phyloP scores from a whole-genome alignment of 2,888 invertebrate genomes.

The Drosophila sordidula region DNA sequence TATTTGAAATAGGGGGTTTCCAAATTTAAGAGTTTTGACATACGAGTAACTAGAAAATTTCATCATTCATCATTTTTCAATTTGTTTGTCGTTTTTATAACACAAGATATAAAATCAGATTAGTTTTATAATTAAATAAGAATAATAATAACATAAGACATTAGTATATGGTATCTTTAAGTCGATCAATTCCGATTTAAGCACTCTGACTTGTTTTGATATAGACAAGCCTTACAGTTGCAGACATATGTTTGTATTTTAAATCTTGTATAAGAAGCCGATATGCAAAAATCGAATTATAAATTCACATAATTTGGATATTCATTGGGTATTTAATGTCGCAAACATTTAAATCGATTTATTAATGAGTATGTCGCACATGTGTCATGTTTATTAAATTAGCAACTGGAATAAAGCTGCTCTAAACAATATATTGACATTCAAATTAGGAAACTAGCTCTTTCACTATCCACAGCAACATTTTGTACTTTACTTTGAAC shows the following conservation, averaged over 20 bases:
- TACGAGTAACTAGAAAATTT: too few relatives aligned
- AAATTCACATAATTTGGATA: conserved; percentile 26
- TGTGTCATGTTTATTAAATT: conserved; percentile 5
- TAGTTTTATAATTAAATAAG: too few relatives aligned
- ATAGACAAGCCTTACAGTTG: conserved; percentile 5
- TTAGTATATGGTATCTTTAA: background rate
- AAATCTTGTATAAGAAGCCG: conserved; percentile 9
- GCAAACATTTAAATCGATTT: conserved; percentile 44
- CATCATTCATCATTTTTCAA: too few relatives aligned
- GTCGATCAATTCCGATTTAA: background rate
- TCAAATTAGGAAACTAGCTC: background rate
- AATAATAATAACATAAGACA: too few relatives aligned
- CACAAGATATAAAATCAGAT: too few relatives aligned
- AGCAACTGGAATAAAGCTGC: background rate
- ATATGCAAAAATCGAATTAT: conserved; percentile 21
- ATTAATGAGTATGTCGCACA: conserved; percentile 22
- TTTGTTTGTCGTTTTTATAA: too few relatives aligned
- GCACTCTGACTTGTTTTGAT: background rate
- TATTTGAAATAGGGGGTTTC: too few relatives aligned
- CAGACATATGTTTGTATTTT: background rate
- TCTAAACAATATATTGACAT: conserved; percentile 1
- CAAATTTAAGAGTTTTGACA: too few relatives aligned
- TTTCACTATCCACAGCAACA: too few relatives aligned
- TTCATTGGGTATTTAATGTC: conserved; percentile 15
- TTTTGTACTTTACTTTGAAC: too few relatives aligned